Conservation (phyloP, 2,888 invertebrate genomes). For the Sericinus montela region DNA sequence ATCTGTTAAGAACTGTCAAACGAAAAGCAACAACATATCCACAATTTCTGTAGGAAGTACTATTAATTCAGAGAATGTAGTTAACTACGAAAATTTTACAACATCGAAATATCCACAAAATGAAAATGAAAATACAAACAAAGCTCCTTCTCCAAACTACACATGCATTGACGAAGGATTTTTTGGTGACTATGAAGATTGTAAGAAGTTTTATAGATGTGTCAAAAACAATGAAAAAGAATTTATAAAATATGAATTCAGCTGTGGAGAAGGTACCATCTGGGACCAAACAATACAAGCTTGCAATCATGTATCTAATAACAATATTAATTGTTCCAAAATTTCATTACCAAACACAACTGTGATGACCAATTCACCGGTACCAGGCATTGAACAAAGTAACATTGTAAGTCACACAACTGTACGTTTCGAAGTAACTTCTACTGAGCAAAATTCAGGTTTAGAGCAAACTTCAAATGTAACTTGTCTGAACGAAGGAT, state of each 20-base stretch:
- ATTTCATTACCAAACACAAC: background rate
- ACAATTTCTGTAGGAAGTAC: background rate
- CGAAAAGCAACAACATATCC: background rate
- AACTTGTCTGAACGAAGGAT: slow-evolving; percentile 82
- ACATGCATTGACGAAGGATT: slow-evolving; percentile 27
- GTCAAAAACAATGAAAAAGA: slow-evolving; percentile 80
- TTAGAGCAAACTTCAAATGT: slow-evolving; percentile 51
- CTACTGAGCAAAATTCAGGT: slow-evolving; percentile 36
- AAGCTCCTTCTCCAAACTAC: slow-evolving; percentile 2
- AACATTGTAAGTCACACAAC: slow-evolving; percentile 32
- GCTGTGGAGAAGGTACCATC: slow-evolving; percentile 86
- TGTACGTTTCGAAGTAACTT: slow-evolving; percentile 1
- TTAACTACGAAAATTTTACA: background rate
- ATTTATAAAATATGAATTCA: slow-evolving; percentile 83
- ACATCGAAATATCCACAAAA: background rate
- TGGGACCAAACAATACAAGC: slow-evolving; percentile 84
- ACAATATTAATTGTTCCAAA: slow-evolving; percentile 27
- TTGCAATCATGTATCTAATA: slow-evolving; percentile 78
- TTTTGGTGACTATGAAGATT: slow-evolving; percentile 81
- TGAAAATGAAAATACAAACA: slow-evolving; percentile 13
- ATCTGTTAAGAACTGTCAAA: slow-evolving; percentile 7
- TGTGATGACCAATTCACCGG: background rate
- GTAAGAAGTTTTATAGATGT: slow-evolving; percentile 88
- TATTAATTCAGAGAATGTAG: background rate
- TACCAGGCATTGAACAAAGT: slow-evolving; percentile 16